Base-by-base conservation (phyloP, 2,113 vertebrate genomes). In the Solea solea region DNA sequence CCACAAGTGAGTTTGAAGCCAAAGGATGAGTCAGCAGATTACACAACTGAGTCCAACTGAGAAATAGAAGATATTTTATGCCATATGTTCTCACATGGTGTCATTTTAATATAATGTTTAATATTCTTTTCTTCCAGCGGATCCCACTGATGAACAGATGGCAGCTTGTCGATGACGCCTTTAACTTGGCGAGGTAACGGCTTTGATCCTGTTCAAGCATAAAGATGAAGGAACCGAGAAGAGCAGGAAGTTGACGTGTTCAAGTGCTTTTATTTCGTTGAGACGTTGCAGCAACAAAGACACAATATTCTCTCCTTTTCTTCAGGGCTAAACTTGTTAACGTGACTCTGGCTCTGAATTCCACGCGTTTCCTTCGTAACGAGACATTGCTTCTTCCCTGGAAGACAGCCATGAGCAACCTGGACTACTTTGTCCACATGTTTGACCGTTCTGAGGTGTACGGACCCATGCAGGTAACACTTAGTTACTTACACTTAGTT, bases 371-470 rank as follows among this genome's bases (percentile, higher is more conserved):
- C 88, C 92, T 99, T 65, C 0, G 0, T 0, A 1, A 0, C 0
- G 97, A 99, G 62, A 90, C 0, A 0, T 92, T 57, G 0, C 96
- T 92, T 82, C 60, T 98, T 25, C 97, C 97, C 44, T 99, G 97
- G 97, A 2, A 91, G 46, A 91, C 94, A 0, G 95, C 96, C 0
- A 46, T 95, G 13, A 89, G 1, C 61, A 96, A 95, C 81, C 89
- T 99, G 3, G 39, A 51, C 0, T 97, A 96, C 88, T 94, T 96
- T 63, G 53, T 83, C 80, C 90, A 91, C 69, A 98, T 99, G 97
- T 96, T 98, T 1, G 96, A 99, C 79, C 96, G 96, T 75, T 93
- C 94, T 0, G 94, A 96, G 53, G 95, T 98, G 48, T 96, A 95
- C 0, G 95, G 95, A 41, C 86, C 85, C 60, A 96, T 99, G 94